These are phyloP conservation scores for Zosterops pallidus DNA, from an alignment of 2,113 vertebrate species.

Conservation along the genomic window DNA sequence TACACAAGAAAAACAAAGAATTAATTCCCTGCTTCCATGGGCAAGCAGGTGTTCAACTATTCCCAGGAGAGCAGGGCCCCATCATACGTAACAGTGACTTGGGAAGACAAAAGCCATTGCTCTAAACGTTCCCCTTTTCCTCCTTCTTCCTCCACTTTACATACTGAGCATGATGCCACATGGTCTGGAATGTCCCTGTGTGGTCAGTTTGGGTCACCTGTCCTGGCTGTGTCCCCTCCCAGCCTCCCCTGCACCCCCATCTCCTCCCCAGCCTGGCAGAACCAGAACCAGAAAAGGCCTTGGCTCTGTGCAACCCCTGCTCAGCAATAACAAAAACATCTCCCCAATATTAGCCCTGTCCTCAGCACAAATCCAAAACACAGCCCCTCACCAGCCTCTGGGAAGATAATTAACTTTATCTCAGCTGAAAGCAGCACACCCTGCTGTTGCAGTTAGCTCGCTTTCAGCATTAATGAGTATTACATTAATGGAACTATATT, in stretches of 20 bases:
- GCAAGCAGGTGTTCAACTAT: background rate
- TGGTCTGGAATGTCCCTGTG: background rate
- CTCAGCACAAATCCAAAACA: background rate
- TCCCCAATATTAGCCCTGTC: background rate
- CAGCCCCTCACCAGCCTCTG: background rate
- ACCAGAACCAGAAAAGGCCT: background rate
- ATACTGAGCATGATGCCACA: background rate
- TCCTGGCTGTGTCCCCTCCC: background rate
- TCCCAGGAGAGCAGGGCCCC: background rate
- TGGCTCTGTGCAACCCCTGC: background rate
- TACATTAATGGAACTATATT: background rate
- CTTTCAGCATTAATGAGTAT: background rate
- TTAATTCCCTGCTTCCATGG: background rate
- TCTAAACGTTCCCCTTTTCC: background rate
- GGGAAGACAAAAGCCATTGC: background rate
- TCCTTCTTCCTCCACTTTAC: background rate
- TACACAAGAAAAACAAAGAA: background rate
- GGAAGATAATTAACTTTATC: background rate
- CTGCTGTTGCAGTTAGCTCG: background rate
- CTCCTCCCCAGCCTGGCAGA: background rate
- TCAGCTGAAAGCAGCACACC: background rate
- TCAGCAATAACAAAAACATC: background rate
- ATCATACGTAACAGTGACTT: accelerated
- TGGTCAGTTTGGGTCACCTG: background rate
- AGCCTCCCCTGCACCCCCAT: background rate